Conservation (phyloP, 2,888 invertebrate species). For the Lordiphosa andalusiaca region DNA sequence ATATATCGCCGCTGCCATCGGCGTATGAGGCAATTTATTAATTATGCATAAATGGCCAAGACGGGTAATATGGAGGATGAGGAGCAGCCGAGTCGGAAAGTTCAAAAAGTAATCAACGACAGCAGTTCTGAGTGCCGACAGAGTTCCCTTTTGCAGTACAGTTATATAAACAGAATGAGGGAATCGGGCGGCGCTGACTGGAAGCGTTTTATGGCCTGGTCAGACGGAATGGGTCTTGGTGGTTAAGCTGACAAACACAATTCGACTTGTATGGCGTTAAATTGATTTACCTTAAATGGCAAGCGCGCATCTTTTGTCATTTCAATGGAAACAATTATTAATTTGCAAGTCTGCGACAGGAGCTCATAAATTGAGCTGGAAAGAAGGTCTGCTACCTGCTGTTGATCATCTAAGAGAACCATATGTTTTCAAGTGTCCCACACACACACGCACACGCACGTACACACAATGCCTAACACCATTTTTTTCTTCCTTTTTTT, state of each 20-base stretch:
- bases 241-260: conserved; percentile 54
- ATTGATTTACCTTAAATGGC: conserved; percentile 64
- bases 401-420: conserved; percentile 34
- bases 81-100: conserved; percentile 43
- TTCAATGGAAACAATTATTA: conserved; percentile 4
- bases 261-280: conserved; percentile 42
- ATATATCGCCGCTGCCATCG: conserved; percentile 53
- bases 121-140: conserved; percentile 50
- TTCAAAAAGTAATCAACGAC: conserved; percentile 63
- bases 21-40: conserved; percentile 66
- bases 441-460: conserved; percentile 17
- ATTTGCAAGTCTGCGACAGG: too few relatives aligned
- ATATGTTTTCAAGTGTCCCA: conserved; percentile 65
- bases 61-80: conserved; percentile 6
- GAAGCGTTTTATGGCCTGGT: conserved; percentile 31
- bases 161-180: conserved; percentile 45
- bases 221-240: conserved; percentile 22
- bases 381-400: conserved; percentile 18
- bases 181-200: conserved; percentile 17
- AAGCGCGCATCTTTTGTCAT: conserved; percentile 41
- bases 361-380: conserved; percentile 7
- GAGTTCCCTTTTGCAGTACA: conserved; percentile 16
- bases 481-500: conserved; percentile 39
- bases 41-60: conserved; percentile 67
- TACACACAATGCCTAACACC: conserved; percentile 45